Evolutionary conservation across 1,140 invertebrate genomes (phyloP), one percentile per base, ranked within the genome.

Genomic region (Metaphire vulgaris): DNA sequence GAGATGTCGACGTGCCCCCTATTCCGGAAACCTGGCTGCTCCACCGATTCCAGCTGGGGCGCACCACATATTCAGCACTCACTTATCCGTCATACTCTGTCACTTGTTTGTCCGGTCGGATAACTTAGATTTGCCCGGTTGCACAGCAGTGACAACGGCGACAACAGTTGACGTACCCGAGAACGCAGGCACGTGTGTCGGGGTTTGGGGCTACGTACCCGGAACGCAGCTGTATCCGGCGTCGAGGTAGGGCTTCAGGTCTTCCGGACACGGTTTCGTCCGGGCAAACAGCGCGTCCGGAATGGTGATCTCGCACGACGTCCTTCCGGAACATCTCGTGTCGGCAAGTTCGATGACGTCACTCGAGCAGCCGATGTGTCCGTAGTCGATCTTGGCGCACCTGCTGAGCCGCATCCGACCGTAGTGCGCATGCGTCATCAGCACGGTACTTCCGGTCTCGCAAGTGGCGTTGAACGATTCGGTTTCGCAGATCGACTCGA

Each of bases 161-260:
- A n/a, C n/a, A n/a, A n/a, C n/a, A n/a, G n/a, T n/a, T n/a, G n/a
- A n/a, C n/a, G n/a, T n/a, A n/a, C n/a, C n/a, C n/a, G n/a, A n/a
- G n/a, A n/a, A n/a, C n/a, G n/a, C n/a, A n/a, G n/a, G n/a, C n/a
- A n/a, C n/a, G n/a, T n/a, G n/a, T n/a, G n/a, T n/a, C n/a, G n/a
- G n/a, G 74, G 74, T 30, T 68, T 69, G 14, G 74, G 74, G n/a
- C n/a, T n/a, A n/a, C n/a, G n/a, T n/a, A 77, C 76, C 76, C 56
- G n/a, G 41, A 33, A 77, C 64, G 29, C 76, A 77, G 28, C 16
- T 65, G 33, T 76, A 77, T 14, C 33, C 69, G 33, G 2, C n/a
- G n/a, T n/a, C n/a, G n/a, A n/a, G n/a, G n/a, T n/a, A n/a, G n/a
- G n/a, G n/a, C n/a, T n/a, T n/a, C n/a, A n/a, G n/a, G n/a, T n/a